phyloP scores from a whole-genome alignment of 2,888 invertebrate species.

The Amiota mariae region DNA sequence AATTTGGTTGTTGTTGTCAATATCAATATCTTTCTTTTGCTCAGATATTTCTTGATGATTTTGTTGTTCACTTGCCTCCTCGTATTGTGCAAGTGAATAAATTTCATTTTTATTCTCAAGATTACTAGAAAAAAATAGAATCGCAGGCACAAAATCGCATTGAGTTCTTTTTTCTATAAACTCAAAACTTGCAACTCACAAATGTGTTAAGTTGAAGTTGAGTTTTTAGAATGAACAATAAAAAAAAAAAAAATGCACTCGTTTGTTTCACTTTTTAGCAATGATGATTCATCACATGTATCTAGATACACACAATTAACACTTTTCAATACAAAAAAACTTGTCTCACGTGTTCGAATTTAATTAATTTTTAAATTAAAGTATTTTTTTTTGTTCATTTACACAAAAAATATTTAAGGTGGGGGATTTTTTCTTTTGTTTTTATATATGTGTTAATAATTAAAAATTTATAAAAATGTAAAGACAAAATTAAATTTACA shows the following conservation, averaged over 20 bases:
- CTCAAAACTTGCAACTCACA: slow-evolving; percentile 10
- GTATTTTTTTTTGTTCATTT: background rate
- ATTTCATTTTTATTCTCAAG: slow-evolving; percentile 74
- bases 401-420: background rate
- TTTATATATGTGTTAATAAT: background rate
- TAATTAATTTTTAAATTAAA: background rate
- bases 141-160: slow-evolving; percentile 57
- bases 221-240: slow-evolving; percentile 12
- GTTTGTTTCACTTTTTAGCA: slow-evolving; percentile 57
- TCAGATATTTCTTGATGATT: slow-evolving; percentile 41
- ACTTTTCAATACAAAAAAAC: background rate
- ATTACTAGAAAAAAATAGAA: slow-evolving; percentile 71
- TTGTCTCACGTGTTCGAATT: background rate
- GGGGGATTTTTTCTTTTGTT: background rate
- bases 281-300: background rate
- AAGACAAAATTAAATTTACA: too few relatives aligned
- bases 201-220: slow-evolving; percentile 7
- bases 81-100: slow-evolving; percentile 74
- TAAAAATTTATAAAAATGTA: background rate
- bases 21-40: slow-evolving; percentile 24
- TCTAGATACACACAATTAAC: background rate
- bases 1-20: slow-evolving; percentile 18
- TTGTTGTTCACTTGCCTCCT: slow-evolving; percentile 71
- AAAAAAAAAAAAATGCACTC: slow-evolving; percentile 49
- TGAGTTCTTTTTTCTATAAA: slow-evolving; percentile 39